phyloP scores from a whole-genome alignment of 2,113 vertebrate species.

The Callipepla squamata region DNA sequence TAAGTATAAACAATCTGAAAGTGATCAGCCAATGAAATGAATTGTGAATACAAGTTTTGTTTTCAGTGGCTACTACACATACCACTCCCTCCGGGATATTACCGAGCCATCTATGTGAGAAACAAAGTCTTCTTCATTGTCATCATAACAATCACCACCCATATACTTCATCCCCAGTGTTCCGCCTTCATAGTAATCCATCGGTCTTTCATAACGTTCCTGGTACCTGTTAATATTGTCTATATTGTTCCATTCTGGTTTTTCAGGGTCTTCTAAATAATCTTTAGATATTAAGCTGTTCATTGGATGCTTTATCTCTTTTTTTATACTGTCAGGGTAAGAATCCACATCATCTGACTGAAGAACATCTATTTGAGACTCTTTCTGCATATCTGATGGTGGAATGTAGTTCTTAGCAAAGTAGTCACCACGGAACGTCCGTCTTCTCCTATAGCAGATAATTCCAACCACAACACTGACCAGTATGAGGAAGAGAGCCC shows the following conservation, averaged over 20 bases:
- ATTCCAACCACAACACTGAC: constrained; percentile 84
- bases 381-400: constrained; percentile 96
- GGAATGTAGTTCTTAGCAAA: constrained; percentile 99
- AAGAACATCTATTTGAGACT: constrained; percentile 94
- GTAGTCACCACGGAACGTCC: constrained; percentile 97
- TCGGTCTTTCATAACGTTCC: constrained; percentile 86
- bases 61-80: constrained; percentile 86
- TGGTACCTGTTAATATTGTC: constrained; percentile 82
- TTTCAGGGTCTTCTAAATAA: constrained; percentile 89
- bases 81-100: constrained; percentile 98
- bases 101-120: constrained; percentile 97
- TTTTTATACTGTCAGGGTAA: constrained; percentile 90
- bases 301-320: constrained; percentile 91
- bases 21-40: constrained; percentile 77
- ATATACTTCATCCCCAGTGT: constrained; percentile 90
- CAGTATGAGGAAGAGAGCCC: constrained; percentile 89
- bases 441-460: constrained; percentile 89
- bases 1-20: constrained; percentile 83
- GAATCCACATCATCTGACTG: constrained; percentile 93
- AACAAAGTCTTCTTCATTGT: constrained; percentile 94
- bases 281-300: constrained; percentile 90
- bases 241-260: constrained; percentile 90
- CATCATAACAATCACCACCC: constrained; percentile 88
- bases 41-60: constrained; percentile 66
- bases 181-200: constrained; percentile 86